A percentile compares a stretch with the other conserved stretches of the same genome.
phyloP scores from a whole-genome alignment of 2,797 vertebrate genomes.

The Gymnocypris eckloni region DNA sequence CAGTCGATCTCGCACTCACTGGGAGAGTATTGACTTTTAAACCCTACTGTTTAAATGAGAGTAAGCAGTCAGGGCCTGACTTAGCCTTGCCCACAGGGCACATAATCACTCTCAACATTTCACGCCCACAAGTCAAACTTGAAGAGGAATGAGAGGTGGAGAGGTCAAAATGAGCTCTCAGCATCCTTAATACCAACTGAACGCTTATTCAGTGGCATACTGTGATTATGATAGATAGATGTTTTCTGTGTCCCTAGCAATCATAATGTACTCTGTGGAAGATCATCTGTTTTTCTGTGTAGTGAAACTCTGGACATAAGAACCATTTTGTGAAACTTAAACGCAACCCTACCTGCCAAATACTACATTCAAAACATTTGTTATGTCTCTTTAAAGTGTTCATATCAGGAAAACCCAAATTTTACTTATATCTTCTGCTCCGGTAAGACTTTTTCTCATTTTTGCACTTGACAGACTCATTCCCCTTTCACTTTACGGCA shows the following conservation, averaged over 20 bases:
- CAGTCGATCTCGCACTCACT: slow-evolving; percentile 66
- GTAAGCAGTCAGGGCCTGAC: slow-evolving; percentile 69
- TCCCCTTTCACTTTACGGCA: neutral
- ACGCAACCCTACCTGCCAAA: neutral
- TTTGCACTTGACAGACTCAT: neutral
- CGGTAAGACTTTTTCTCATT: neutral
- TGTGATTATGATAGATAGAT: slow-evolving; percentile 7
- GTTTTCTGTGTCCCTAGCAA: neutral
- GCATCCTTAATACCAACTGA: slow-evolving; percentile 27
- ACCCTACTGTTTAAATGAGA: slow-evolving; percentile 72
- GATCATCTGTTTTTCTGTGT: neutral
- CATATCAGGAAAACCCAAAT: neutral
- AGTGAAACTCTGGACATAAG: neutral
- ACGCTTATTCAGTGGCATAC: slow-evolving; percentile 16
- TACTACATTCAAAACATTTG: neutral
- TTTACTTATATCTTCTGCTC: neutral
- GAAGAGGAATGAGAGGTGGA: slow-evolving; percentile 34
- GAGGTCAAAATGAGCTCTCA: slow-evolving; percentile 36
- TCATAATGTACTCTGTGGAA: neutral
- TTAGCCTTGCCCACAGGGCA: slow-evolving; percentile 46
- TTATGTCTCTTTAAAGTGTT: neutral
- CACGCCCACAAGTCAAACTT: slow-evolving; percentile 61
- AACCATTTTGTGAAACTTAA: neutral
- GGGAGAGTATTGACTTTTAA: slow-evolving; percentile 70
- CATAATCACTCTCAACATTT: slow-evolving; percentile 67